Conservation (phyloP, 2,113 vertebrate species). For the Cavia porcellus region DNA sequence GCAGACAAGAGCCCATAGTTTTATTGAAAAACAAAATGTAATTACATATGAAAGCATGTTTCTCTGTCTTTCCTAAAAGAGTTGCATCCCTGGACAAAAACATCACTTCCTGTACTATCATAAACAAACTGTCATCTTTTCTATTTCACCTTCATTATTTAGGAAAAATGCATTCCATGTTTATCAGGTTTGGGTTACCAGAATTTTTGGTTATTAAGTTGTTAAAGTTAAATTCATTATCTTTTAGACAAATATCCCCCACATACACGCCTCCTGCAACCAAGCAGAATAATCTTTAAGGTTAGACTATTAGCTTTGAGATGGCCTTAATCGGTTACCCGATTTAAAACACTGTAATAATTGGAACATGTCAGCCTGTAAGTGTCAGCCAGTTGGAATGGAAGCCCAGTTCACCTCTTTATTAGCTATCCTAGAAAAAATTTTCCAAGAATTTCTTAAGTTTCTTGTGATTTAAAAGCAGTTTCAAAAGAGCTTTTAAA, state of each 20-base stretch:
- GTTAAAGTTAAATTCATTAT: constrained; percentile 67
- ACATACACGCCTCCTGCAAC: neutral
- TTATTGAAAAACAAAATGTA: constrained; percentile 16
- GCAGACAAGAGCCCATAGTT: neutral
- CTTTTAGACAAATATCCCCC: neutral
- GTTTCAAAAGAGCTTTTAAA: constrained; percentile 31
- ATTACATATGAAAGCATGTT: neutral
- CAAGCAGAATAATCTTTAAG: constrained; percentile 54
- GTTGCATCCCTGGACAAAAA: neutral
- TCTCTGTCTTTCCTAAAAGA: neutral
- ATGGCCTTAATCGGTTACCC: constrained; percentile 21
- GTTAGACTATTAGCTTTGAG: constrained; percentile 43
- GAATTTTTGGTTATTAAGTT: neutral
- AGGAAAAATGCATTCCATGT: neutral
- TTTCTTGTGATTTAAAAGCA: constrained; percentile 42
- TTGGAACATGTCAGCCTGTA: constrained; percentile 17
- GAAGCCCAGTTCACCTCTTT: neutral
- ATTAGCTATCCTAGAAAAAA: neutral
- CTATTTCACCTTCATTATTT: neutral
- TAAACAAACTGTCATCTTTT: constrained; percentile 36
- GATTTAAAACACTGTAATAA: constrained; percentile 2
- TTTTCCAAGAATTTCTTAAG: constrained; percentile 16
- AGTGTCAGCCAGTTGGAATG: neutral
- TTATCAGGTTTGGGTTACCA: constrained; percentile 53
- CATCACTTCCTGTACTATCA: neutral